Conservation (phyloP, 92 coral and sea anemone genomes). For the Micromussa lordhowensis region DNA sequence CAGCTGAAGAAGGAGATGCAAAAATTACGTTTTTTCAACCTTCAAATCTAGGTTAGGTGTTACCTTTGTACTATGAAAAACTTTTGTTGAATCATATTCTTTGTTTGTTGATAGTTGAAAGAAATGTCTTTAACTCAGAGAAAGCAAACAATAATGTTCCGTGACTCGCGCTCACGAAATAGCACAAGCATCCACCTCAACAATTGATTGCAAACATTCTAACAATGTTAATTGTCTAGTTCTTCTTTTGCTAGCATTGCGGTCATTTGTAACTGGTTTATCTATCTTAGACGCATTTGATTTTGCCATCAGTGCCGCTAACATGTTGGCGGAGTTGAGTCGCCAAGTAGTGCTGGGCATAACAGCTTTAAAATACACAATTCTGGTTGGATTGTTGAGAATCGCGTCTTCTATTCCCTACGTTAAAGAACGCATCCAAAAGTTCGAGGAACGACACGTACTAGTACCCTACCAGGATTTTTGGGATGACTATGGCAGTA, state of each 20-base stretch:
- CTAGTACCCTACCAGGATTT: constrained; percentile 45
- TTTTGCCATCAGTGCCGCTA: neutral
- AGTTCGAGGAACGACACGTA: constrained; percentile 10
- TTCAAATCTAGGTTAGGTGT: neutral
- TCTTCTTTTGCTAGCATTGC: constrained; percentile 2
- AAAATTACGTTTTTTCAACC: neutral
- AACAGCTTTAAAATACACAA: neutral
- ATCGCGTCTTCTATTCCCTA: constrained; percentile 37
- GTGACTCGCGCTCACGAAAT: constrained; percentile 34
- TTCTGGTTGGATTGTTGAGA: constrained; percentile 18
- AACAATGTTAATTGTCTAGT: constrained; percentile 17
- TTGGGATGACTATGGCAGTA: constrained; percentile 36
- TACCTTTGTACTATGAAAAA: too few species aligned
- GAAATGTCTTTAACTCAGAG: neutral
- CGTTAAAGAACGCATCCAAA: constrained; percentile 20
- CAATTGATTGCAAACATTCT: constrained; percentile 13
- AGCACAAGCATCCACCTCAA: neutral
- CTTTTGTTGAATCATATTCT: neutral
- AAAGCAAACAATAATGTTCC: constrained; percentile 12
- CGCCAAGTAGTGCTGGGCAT: constrained; percentile 2
- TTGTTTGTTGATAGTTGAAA: constrained; percentile 8
- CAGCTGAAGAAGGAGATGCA: neutral
- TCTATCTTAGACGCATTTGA: neutral
- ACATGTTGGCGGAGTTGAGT: constrained; percentile 18
- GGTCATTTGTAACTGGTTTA: constrained; percentile 22